Percentiles rank a stretch among this genome's conserved stretches.
Conservation (phyloP, 23 tunicate genomes). For the Styela plicata region DNA sequence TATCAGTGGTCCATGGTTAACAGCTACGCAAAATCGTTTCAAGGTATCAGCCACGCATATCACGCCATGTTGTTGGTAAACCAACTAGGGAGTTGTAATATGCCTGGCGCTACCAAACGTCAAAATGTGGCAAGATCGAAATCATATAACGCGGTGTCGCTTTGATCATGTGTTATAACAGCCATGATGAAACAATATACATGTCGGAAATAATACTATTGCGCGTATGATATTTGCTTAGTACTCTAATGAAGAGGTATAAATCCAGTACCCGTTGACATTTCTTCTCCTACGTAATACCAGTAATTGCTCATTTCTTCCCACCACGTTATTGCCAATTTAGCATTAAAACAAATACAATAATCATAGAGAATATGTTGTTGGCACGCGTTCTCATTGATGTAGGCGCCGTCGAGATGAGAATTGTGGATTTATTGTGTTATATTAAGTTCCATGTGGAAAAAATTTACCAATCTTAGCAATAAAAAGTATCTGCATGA, state of each 20-base stretch:
- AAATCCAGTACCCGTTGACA: slow-evolving; percentile 17
- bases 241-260: slow-evolving; percentile 31
- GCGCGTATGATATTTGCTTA: slow-evolving; percentile 8
- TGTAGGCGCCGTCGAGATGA: slow-evolving; percentile 23
- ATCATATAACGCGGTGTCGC: neutral
- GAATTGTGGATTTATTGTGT: neutral
- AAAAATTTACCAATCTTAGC: slow-evolving; percentile 9
- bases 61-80: neutral
- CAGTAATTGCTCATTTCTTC: slow-evolving; percentile 30
- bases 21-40: no score
- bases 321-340: slow-evolving; percentile 7
- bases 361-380: neutral
- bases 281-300: slow-evolving; percentile 1
- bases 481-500: no score
- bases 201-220: slow-evolving; percentile 26
- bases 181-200: slow-evolving; percentile 16
- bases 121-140: neutral
- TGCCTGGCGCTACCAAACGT: neutral
- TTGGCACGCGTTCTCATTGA: slow-evolving; percentile 10
- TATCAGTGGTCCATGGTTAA: no score
- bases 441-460: neutral
- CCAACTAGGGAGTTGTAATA: neutral
- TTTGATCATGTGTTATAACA: neutral
- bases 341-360: slow-evolving; percentile 28
- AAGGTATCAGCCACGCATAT: neutral